Conservation (phyloP, 2,797 vertebrate genomes). For the Brachyrhaphis roseni region DNA sequence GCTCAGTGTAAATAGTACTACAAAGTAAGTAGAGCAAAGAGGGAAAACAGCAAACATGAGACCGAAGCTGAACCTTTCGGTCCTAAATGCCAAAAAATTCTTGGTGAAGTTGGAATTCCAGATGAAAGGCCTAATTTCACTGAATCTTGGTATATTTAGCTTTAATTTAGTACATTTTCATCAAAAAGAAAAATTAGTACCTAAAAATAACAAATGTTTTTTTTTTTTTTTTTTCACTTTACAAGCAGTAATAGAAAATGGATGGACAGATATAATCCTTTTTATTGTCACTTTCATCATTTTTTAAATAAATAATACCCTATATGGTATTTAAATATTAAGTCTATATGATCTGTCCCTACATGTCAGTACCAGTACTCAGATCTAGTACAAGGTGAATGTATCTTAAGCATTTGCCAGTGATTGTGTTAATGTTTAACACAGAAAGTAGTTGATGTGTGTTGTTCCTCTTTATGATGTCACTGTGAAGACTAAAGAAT, state of each 20-base stretch:
- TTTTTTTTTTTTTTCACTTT: too few species aligned
- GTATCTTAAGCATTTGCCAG: background rate
- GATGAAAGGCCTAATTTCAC: background rate
- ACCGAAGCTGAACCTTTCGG: background rate
- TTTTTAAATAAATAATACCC: background rate
- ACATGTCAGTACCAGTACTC: background rate
- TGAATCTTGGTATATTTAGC: background rate
- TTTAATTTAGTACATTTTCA: too few species aligned
- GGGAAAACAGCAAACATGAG: background rate
- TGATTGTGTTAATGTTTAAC: background rate
- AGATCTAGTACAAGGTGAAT: background rate
- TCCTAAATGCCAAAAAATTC: background rate
- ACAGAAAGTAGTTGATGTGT: background rate
- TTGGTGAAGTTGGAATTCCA: background rate
- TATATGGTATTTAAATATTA: background rate
- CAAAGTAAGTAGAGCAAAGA: background rate
- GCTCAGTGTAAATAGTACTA: background rate
- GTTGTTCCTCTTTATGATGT: background rate
- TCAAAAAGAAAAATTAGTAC: too few species aligned
- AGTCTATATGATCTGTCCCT: background rate
- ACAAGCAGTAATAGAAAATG: background rate
- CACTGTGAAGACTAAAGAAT: background rate
- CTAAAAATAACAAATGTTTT: too few species aligned
- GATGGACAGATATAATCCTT: background rate
- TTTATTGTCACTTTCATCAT: background rate